Base-by-base conservation (phyloP, 2,797 vertebrate genomes). In the Spea hammondii region DNA sequence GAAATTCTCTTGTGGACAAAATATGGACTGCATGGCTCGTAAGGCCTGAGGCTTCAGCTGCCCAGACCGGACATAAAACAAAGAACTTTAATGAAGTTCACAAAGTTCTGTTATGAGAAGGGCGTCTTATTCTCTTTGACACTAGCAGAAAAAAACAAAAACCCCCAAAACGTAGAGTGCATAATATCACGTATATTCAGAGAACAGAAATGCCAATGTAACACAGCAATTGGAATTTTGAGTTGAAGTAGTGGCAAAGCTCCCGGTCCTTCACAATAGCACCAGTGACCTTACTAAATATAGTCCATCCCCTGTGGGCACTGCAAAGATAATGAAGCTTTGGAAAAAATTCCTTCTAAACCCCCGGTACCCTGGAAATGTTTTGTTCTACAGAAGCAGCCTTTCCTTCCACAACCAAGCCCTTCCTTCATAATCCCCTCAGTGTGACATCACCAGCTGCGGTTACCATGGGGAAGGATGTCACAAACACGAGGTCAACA, bases 341-440 rank as follows among this genome's bases (percentile, higher is more conserved):
- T 77, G 80, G 80, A 82, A 82, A 78, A 70, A 82, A 82, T 82
- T 74, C 70, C 17, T 82, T 17, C 75, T 64, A 55, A 74, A 73
- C 55, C 80, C 79, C 80, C 80, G 80, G 80, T 82, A 82, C 80
- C 80, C 80, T 82, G 80, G 74, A 82, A 82, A 82, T 82, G 80
- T 82, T 82, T 82, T 82, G 80, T 82, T 82, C 80, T 77, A 78
- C 50, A 59, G 65, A 70, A 78, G 80, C 75, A 77, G 80, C 80
- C 73, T 82, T 82, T 82, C 80, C 80, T 82, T 82, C 80, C 80
- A 82, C 70, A 82, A 82, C 80, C 80, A 82, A 82, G 73, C 80
- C 80, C 80, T 82, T 82, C 80, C 80, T 82, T 77, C 80, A 82
- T 74, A 82, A 82, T 74, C 70, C 74, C 69, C 32, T 82, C 57